Percentiles rank a stretch among this genome's conserved stretches.
Evolutionary conservation across 2,113 vertebrate genomes (phyloP).

Genomic region (Onychorhynchus coronatus): DNA sequence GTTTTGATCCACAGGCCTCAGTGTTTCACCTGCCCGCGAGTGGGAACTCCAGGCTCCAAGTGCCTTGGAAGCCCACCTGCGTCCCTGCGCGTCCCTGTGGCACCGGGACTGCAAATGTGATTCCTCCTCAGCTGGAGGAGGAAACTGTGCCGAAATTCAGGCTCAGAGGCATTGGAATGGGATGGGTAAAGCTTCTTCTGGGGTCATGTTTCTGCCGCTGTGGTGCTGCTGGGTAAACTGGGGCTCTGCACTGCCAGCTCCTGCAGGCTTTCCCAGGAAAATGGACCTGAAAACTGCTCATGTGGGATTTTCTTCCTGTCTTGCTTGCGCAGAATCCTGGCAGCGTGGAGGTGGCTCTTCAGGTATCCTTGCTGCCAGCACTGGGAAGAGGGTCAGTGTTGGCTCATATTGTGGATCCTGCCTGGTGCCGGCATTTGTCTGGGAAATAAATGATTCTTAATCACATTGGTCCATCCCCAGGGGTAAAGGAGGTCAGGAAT

Average conservation of each 20-base stretch:
- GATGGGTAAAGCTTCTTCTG: background rate
- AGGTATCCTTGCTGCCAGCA: background rate
- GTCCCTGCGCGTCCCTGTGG: background rate
- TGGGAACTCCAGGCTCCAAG: background rate
- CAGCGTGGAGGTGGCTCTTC: background rate
- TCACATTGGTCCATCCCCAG: background rate
- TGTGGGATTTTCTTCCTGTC: background rate
- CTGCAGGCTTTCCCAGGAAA: background rate
- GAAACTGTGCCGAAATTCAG: background rate
- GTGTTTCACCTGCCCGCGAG: conserved; percentile 23
- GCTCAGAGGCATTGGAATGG: background rate
- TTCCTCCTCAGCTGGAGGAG: background rate
- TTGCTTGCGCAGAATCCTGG: background rate
- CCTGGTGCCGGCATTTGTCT: background rate
- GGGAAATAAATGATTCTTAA: background rate
- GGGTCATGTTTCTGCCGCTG: background rate
- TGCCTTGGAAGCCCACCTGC: background rate
- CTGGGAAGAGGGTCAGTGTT: background rate
- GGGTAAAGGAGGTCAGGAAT: background rate
- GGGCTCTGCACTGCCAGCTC: background rate
- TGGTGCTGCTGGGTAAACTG: background rate
- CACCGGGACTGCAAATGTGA: background rate
- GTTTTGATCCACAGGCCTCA: conserved; percentile 15
- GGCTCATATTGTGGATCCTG: background rate
- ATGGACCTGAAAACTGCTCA: background rate